Base-by-base conservation (phyloP, 2,797 vertebrate genomes). In the Pangasius mekongensis region DNA sequence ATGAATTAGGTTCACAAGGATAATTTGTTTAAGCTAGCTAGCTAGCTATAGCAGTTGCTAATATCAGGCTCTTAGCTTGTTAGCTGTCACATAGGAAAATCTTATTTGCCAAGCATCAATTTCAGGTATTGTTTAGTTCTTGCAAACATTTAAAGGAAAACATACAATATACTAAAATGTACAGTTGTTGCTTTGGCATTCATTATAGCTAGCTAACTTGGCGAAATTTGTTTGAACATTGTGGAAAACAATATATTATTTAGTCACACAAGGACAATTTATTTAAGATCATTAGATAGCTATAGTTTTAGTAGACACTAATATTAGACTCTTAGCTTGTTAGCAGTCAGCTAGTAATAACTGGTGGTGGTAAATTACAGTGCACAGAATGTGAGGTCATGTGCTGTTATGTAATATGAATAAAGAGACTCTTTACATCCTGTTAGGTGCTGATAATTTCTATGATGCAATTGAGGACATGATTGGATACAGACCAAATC, bases 391-490 rank as follows among this genome's bases (percentile, higher is more conserved):
- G 7, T 22, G 6, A 85, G 36, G 27, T 27, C 52, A 27, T 8
- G n/a, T 66, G 33, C 49, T 81, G 33, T 89, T 64, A 64, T 49
- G 16, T 58, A 71, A 84, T 27, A 56, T 39, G 14, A 73, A 49
- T 88, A 82, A 85, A 64, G 22, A 39, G 24, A 18, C 2, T 43
- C 54, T 36, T 24, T 86, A 58, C n/a, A 56, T 89, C 69, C 11
- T 76, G 47, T 49, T 83, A 97, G 96, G 96, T 89, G 96, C 93
- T 93, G 95, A 97, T 95, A 98, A 98, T 97, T 97, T 98, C 95
- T 99, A 99, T 93, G 97, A 99, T 93, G 97, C 97, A 86, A 97
- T 99, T 92, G 98, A 99, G 95, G 98, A 99, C 94, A 99, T 99
- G 98, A 98, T 99, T 92, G 98, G 98, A 95, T 99, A 99, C 94